Evolutionary conservation across 2,888 invertebrate species (phyloP).

Genomic region (Choristoneura rosaceana): DNA sequence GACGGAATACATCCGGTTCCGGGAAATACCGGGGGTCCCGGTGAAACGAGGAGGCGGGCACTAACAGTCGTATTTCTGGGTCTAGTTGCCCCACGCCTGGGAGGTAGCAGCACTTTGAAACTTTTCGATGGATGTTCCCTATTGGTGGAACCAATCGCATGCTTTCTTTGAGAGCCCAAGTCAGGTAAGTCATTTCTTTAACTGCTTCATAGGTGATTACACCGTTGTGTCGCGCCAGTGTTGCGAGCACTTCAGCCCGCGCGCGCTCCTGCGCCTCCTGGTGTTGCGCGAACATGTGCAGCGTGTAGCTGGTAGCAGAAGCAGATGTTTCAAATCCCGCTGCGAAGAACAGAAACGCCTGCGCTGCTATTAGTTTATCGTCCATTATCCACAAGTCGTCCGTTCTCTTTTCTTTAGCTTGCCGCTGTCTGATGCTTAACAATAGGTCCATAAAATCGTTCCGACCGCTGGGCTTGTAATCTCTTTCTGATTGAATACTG

Average conservation of each 20-base stretch:
- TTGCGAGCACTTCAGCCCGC: constrained; percentile 39
- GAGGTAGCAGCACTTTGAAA: neutral
- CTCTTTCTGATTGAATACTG: constrained; percentile 59
- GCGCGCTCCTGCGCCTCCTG: constrained; percentile 50
- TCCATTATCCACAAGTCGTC: constrained; percentile 8
- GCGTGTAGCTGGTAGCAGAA: constrained; percentile 30
- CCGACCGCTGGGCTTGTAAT: constrained; percentile 59
- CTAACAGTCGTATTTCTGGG: neutral
- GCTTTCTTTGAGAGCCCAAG: constrained; percentile 28
- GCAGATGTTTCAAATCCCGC: constrained; percentile 41
- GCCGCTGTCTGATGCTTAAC: constrained; percentile 58
- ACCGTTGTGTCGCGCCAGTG: constrained; percentile 19
- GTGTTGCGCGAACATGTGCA: constrained; percentile 45
- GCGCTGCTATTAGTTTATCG: constrained; percentile 31
- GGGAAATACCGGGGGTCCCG: constrained; percentile 65
- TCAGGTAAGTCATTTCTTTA: constrained; percentile 33
- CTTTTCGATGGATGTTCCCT: neutral
- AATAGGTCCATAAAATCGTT: constrained; percentile 66
- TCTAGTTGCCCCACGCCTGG: neutral
- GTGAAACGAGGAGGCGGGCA: neutral
- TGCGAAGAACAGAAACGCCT: constrained; percentile 32
- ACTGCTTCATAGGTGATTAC: constrained; percentile 33
- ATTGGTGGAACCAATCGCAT: constrained; percentile 1
- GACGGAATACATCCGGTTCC: constrained; percentile 59
- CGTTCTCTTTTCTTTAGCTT: constrained; percentile 52